phyloP scores from a whole-genome alignment of 2,888 invertebrate genomes.

The Meganola albula region DNA sequence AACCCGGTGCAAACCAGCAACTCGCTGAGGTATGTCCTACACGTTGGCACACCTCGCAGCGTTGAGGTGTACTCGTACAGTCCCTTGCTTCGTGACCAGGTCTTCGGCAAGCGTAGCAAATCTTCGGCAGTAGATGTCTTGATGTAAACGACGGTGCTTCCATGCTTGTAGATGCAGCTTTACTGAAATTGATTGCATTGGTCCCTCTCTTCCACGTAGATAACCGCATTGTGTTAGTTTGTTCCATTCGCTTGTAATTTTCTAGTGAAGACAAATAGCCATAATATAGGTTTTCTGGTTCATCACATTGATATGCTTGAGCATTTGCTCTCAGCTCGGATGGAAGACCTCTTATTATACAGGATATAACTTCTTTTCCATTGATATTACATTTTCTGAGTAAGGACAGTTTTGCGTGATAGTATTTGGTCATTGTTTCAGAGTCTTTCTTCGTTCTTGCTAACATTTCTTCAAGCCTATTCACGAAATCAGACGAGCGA shows the following conservation, averaged over 20 bases:
- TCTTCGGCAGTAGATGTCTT: no score
- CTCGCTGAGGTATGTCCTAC: no score
- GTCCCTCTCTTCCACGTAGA: no score
- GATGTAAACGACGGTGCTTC: no score
- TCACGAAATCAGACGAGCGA: slow-evolving; percentile 28
- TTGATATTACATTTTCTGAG: slow-evolving; percentile 23
- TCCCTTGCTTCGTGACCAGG: no score
- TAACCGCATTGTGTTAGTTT: no score
- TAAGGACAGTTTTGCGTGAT: slow-evolving; percentile 25
- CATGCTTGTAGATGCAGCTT: no score
- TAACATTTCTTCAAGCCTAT: slow-evolving; percentile 29
- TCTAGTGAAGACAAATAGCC: neutral
- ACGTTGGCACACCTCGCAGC: no score
- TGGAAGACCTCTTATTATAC: slow-evolving; percentile 22
- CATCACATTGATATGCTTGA: slow-evolving; percentile 22
- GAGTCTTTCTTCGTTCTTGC: slow-evolving; percentile 20
- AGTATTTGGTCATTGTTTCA: slow-evolving; percentile 36
- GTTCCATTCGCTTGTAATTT: neutral
- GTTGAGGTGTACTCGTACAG: no score
- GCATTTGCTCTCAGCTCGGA: slow-evolving; percentile 20
- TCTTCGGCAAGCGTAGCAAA: no score
- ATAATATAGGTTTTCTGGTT: slow-evolving; percentile 15
- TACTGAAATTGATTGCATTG: no score
- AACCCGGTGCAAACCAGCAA: no score
- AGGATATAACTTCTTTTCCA: slow-evolving; percentile 20